Percentiles rank a stretch among this genome's conserved stretches.
Evolutionary conservation across 1,140 invertebrate genomes (phyloP).

Genomic region (honey bee (Apis mellifera)): DNA sequence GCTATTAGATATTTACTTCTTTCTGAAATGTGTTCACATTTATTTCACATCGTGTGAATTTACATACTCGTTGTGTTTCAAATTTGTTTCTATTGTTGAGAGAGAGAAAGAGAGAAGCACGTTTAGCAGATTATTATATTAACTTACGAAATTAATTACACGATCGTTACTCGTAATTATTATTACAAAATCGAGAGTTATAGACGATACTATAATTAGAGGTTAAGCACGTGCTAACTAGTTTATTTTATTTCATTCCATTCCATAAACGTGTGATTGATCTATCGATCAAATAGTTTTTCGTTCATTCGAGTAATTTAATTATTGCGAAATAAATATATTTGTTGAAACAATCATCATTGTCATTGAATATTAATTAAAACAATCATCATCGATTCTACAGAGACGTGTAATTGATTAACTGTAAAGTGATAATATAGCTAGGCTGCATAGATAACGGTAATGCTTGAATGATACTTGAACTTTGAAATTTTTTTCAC

Average conservation of each 20-base stretch:
- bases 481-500: conserved; percentile 40
- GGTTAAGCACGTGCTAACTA: conserved; percentile 6
- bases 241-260: conserved; percentile 17
- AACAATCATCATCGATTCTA: neutral
- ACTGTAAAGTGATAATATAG: neutral
- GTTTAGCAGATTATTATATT: neutral
- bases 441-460: conserved; percentile 13
- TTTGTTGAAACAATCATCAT: no score
- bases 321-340: no score
- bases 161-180: conserved; percentile 67
- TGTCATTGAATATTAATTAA: no score
- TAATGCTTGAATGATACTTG: conserved; percentile 24
- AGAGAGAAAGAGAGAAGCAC: neutral
- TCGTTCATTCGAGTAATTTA: neutral
- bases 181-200: conserved; percentile 18
- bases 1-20: no score
- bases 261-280: conserved; percentile 17
- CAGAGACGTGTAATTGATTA: no score
- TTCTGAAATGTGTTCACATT: no score
- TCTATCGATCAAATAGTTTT: neutral
- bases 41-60: no score
- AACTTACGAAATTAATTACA: conserved; percentile 60
- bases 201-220: conserved; percentile 15
- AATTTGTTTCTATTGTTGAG: no score
- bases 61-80: no score